Percentiles rank a stretch among this genome's conserved stretches.
Conservation (phyloP, 2,888 invertebrate species). For the Drosophila cognata region DNA sequence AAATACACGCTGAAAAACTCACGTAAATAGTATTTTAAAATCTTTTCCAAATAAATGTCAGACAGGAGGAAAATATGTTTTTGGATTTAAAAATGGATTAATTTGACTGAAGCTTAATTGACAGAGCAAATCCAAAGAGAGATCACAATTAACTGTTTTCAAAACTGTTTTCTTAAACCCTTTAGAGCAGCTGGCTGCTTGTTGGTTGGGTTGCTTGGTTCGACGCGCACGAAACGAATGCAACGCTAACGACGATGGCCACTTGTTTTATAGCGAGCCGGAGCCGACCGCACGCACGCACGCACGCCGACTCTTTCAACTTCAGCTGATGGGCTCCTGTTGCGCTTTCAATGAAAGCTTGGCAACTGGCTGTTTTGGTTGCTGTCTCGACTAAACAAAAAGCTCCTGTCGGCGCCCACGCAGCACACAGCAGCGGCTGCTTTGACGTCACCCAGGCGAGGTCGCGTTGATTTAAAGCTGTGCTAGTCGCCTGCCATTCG, state of each 20-base stretch:
- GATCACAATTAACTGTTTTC: slow-evolving; percentile 29
- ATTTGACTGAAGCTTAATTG: slow-evolving; percentile 1
- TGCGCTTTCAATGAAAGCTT: slow-evolving; percentile 69
- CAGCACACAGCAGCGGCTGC: slow-evolving; percentile 8
- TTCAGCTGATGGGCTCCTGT: slow-evolving; percentile 72
- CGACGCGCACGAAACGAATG: slow-evolving; percentile 77
- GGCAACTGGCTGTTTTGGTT: slow-evolving; percentile 40
- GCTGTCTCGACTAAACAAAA: slow-evolving; percentile 39
- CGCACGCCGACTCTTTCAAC: slow-evolving; percentile 51
- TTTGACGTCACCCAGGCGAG: slow-evolving; percentile 64
- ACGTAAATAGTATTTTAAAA: slow-evolving; percentile 33
- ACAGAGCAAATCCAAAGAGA: slow-evolving; percentile 3
- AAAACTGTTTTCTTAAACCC: slow-evolving; percentile 5
- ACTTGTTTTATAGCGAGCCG: slow-evolving; percentile 68
- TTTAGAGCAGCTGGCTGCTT: slow-evolving; percentile 20
- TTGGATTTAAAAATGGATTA: not conserved
- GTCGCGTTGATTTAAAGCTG: slow-evolving; percentile 65
- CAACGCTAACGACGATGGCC: slow-evolving; percentile 43
- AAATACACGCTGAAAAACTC: slow-evolving; percentile 21
- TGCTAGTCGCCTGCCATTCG: slow-evolving; percentile 66
- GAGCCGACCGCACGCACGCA: slow-evolving; percentile 40
- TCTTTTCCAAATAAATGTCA: slow-evolving; percentile 44
- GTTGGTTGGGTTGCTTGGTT: slow-evolving; percentile 46
- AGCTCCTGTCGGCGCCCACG: slow-evolving; percentile 45
- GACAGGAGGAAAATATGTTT: slow-evolving; percentile 7